Percentiles rank a stretch among this genome's conserved stretches.
These are phyloP conservation scores for Mesitornis unicolor DNA, from an alignment of 2,113 vertebrate genomes.

Conservation along the genomic window DNA sequence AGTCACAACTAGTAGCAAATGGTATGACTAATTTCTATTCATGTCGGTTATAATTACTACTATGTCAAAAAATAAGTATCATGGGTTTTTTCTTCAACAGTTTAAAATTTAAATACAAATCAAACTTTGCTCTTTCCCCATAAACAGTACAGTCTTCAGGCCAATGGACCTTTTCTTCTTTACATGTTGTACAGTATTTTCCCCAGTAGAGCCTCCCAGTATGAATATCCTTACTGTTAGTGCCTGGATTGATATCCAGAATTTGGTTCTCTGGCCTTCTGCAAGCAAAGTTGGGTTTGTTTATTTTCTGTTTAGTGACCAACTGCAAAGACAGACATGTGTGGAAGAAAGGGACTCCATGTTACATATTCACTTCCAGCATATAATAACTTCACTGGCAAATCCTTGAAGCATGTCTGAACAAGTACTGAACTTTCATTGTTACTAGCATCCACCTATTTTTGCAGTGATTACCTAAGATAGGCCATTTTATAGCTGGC, in stretches of 20 bases:
- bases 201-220: neutral
- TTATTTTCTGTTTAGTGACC: neutral
- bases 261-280: neutral
- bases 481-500: neutral
- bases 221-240: neutral
- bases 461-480: neutral
- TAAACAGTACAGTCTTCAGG: neutral
- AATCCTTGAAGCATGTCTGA: neutral
- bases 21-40: neutral
- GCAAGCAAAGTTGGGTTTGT: neutral
- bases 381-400: neutral
- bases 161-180: neutral
- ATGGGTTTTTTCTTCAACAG: fast-evolving
- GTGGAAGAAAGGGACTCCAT: neutral
- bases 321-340: neutral
- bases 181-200: neutral
- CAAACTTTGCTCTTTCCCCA: neutral
- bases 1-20: neutral
- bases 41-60: neutral
- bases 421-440: neutral
- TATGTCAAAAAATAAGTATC: neutral
- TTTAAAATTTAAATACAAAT: neutral
- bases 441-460: neutral
- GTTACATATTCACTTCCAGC: neutral
- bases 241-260: neutral